Evolutionary conservation across 2,797 vertebrate genomes (phyloP).

Genomic region (Darevskia nairensis): DNA sequence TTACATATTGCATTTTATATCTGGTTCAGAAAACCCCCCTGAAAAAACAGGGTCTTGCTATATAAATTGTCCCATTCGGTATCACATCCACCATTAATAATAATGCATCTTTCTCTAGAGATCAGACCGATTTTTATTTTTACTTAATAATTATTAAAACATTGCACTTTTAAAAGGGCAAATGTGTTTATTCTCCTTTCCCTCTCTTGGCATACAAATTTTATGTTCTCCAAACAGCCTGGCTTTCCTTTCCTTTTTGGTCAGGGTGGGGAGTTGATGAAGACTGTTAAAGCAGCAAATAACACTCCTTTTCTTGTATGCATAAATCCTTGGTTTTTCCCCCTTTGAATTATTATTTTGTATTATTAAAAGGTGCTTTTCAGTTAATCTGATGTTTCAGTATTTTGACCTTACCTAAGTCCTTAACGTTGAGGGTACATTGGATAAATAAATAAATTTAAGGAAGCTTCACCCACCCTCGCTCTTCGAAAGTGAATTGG

Average conservation of each 20-base stretch:
- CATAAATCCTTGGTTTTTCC: background rate
- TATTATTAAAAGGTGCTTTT: background rate
- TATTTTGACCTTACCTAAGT: background rate
- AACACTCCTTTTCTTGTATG: background rate
- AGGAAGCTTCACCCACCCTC: background rate
- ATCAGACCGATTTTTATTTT: too few relatives aligned
- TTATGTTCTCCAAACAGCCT: background rate
- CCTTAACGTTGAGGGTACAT: background rate
- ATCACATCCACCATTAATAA: too few relatives aligned
- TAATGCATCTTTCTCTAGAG: too few relatives aligned
- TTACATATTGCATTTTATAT: too few relatives aligned
- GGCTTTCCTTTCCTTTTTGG: too few relatives aligned
- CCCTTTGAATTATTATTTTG: background rate
- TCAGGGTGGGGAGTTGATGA: background rate
- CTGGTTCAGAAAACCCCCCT: too few relatives aligned
- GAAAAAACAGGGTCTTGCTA: too few relatives aligned
- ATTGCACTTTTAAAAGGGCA: too few relatives aligned
- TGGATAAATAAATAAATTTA: background rate
- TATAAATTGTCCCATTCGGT: too few relatives aligned
- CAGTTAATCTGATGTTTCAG: background rate
- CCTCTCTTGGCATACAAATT: background rate
- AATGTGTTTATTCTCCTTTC: too few relatives aligned
- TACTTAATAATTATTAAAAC: too few relatives aligned
- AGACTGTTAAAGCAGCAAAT: background rate
- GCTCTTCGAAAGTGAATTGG: constrained; percentile 32